Base-by-base conservation (phyloP, 2,888 invertebrate species). In the Drosophila falleni region DNA sequence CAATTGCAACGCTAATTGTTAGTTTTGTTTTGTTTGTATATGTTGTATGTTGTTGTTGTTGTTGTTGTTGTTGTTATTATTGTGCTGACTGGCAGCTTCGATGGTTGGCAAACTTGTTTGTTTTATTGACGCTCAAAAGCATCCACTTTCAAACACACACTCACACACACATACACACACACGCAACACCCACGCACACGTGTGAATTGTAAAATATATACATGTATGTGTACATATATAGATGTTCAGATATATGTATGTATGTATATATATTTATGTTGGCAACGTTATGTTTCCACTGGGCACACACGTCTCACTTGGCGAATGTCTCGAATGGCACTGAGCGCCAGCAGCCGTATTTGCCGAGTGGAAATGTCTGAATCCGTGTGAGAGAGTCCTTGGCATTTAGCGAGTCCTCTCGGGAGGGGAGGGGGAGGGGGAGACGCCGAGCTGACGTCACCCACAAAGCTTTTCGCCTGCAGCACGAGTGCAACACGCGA, bases 311-410 rank as follows among this genome's bases (percentile, higher is more conserved):
- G 76, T 78, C 90, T 83, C 78, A 78, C 76, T 80, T 74, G 77
- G 81, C 81, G 81, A 71, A 78, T 69, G 71, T 77, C 82, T 81
- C 83, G 87, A 74, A 71, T 61, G 82, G 78, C 80, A 87, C 87
- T 87, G 88, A 85, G 79, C 77, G 70, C 64, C 55, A 44, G 23
- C 54, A 55, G 55, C 55, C 31, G 56, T 37, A 46, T 35, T 46
- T 35, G 56, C 56, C 56, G 56, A 46, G 35, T 31, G 5, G 5
- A 23, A 13, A 53, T n/a, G 16, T n/a, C 42, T 29, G 29, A 75
- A 53, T 35, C 51, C 55, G 47, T 56, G 66, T 35, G 58, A 44
- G 58, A 44, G 73, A 87, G 90, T 89, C 90, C 90, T 90, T 90
- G 89, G 83, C 89, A 89, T 80, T 89, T 75, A 65, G 58, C 64